Base-by-base conservation (phyloP, 2,113 vertebrate species). In the Pluvianellus socialis region DNA sequence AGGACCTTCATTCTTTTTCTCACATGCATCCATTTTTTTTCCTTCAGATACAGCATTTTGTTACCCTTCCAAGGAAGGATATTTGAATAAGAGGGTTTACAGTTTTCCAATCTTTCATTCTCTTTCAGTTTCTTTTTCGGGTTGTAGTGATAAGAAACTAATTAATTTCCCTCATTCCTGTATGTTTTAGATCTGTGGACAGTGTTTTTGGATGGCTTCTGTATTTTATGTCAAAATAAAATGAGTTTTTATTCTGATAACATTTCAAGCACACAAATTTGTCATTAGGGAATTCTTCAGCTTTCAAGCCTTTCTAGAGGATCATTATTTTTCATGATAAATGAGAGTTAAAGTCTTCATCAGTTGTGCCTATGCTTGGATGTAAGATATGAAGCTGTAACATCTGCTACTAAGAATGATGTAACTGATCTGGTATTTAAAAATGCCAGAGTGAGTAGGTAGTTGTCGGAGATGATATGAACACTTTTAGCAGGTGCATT, bases 401-500 rank as follows among this genome's bases (percentile, higher is more conserved):
- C 81, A 93, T 97, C 85, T 96, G 90, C 82, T 96, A 26, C 67
- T 92, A 74, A 92, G 82, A 86, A 67, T 93, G 67, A 93, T 90
- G 61, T 94, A 95, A 90, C 72, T 86, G 72, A 95, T 86, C 68
- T 95, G 94, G 44, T 95, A 96, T 96, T 95, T 96, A 86, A 96
- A 96, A 95, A 88, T 92, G 59, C 88, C 52, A 58, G 76, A 79
- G 52, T 67, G 93, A 86, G 90, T 93, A 86, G 92, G 71, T 83
- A 92, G 94, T 10, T 76, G 88, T 76, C 38, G 68, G 86, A 92
- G 88, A 92, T 71, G 40, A 42, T 74, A 79, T 20, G 61, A 88
- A 81, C 38, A 32, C 14, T 95, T 93, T 77, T 83, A 95, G 86
- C 61, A 93, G 68, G 40, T 88, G 63, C 35, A 47, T 88, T 92